Evolutionary conservation across 2,888 invertebrate species (phyloP), one percentile per base, ranked within the genome.

Genomic region (Minunthozetes semirufus): DNA sequence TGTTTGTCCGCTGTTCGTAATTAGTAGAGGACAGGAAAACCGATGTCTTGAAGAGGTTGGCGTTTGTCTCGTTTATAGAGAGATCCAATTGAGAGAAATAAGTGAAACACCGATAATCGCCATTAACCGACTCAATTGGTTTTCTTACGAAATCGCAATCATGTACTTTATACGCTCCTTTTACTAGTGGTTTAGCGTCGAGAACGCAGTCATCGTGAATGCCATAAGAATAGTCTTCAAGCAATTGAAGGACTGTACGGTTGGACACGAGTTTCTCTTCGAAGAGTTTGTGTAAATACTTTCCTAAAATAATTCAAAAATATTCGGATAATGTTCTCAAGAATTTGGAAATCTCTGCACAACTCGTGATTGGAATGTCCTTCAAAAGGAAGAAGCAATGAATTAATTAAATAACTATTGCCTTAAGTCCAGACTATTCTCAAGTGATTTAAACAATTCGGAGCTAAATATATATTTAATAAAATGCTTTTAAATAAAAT

Each of bases 51-150:
- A 72, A 75, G 19, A 68, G 19, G 22, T 8, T 3, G 3, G 25
- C 27, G 56, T 72, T 53, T 1, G 13, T 48, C 33, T 48, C 38
- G 15, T 61, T 19, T 9, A 56, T 42, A 1, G 8, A 3, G 4
- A 15, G 3, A n/a, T 75, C 72, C 17, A 75, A 59, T 46, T 75
- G 56, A 6, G 33, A 33, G 2, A 75, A 72, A 63, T 71, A 75
- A 4, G 71, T 71, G 27, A 75, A 75, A 46, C 75, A 75, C 8
- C 75, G 25, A 46, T 56, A 75, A 13, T 75, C 72, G 6, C 72
- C 71, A 46, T 75, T 75, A 2, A 75, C 33, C 15, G 75, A 33
- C 33, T 75, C 56, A 1, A 75, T 19, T 8, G 25, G n/a, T 15
- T 9, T 19, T 4, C 29, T 48, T 11, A 74, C 71, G 11, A 22